Evolutionary conservation across 2,797 vertebrate species (phyloP), one percentile per base, ranked within the genome.

Genomic region (Clamator glandarius): DNA sequence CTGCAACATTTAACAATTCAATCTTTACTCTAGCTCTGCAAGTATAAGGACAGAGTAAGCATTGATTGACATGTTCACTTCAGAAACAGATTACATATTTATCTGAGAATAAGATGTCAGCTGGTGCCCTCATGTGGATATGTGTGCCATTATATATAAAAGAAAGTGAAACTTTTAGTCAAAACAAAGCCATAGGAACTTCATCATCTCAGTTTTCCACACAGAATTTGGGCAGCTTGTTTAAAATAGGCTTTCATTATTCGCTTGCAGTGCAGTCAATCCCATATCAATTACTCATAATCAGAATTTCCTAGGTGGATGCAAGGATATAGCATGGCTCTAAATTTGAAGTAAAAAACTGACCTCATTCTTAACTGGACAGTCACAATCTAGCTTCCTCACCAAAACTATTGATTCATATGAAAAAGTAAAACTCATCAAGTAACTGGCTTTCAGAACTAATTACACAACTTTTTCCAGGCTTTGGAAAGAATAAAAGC

Each of bases 81-180:
- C 63, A 89, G 55, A 92, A 94, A 25, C 20, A 73, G 63, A 31
- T 36, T 82, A 87, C 70, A 55, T 8, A 75, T 28, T 26, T 10
- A 64, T 83, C 55, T 85, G 77, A 95, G 54, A 90, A 97, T 95
- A 97, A 91, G 68, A 87, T 95, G 75, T 96, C 77, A 95, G 39
- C 82, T 97, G 89, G 94, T 87, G 97, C 97, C 98, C 97, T 97
- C 97, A 96, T 97, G 97, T 98, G 98, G 97, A 95, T 94, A 75
- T 83, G 24, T 89, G 62, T 82, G 82, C 87, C 50, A 13, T 91
- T 91, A 63, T 62, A 51, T 52, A 10, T 23, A 87, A 42, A 2
- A 92, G 80, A 92, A 76, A 57, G 95, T 15, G 39, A 81, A 89
- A 59, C 15, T 55, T 83, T n/a, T 26, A 74, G 29, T 46, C 4